Percentiles rank a stretch among this genome's conserved stretches.
These are phyloP conservation scores for Hirtodrosophila duncani DNA, from an alignment of 2,888 invertebrate genomes.

Conservation along the genomic window DNA sequence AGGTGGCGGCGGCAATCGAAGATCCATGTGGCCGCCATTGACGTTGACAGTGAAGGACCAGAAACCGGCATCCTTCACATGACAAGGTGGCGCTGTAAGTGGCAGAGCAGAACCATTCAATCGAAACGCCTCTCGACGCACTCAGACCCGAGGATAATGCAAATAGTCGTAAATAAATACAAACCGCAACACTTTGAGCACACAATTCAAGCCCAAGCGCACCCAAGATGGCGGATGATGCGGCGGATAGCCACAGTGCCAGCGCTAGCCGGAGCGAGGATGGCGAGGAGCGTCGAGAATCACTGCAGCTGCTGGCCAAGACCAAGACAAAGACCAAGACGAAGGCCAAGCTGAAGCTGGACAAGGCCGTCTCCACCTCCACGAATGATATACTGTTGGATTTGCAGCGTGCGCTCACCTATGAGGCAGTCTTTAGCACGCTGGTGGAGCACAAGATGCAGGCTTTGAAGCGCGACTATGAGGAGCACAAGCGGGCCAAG, in stretches of 20 bases:
- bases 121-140: conserved; percentile 43
- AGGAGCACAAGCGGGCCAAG: conserved; percentile 76
- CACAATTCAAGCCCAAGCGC: conserved; percentile 9
- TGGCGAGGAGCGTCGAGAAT: conserved; percentile 16
- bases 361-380: conserved; percentile 78
- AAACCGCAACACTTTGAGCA: conserved; percentile 21
- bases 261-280: conserved; percentile 20
- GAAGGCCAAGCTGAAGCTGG: no score
- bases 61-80: conserved; percentile 43
- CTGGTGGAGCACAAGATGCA: conserved; percentile 78
- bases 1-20: conserved; percentile 7
- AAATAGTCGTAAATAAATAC: conserved; percentile 50
- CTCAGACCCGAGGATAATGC: conserved; percentile 52
- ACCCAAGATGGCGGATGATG: conserved; percentile 57
- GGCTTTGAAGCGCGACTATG: conserved; percentile 78
- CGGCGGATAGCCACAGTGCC: conserved; percentile 62
- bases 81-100: conserved; percentile 43
- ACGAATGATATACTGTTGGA: conserved; percentile 77
- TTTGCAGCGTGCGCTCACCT: conserved; percentile 76
- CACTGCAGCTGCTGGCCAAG: conserved; percentile 52
- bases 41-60: conserved; percentile 29
- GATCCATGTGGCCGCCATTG: conserved; percentile 26
- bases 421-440: conserved; percentile 77
- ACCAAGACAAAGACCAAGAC: no score
- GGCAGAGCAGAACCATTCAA: conserved; percentile 18